Conservation (phyloP, 2,888 invertebrate species). For the Sphaerophoria taeniata region DNA sequence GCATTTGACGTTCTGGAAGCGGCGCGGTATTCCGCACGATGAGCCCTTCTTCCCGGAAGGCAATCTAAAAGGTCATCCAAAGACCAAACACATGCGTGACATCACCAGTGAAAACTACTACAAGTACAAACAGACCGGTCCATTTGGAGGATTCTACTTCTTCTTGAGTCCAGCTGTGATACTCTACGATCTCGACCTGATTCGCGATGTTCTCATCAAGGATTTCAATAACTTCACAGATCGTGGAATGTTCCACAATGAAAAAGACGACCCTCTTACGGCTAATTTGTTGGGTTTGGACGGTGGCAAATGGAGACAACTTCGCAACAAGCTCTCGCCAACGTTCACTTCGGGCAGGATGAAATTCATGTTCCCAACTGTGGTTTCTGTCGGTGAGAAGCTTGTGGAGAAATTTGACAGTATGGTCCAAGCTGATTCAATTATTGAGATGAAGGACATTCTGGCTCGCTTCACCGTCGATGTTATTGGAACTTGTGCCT, state of each 20-base stretch:
- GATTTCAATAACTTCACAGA: conserved; percentile 79
- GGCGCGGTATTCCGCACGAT: conserved; percentile 80
- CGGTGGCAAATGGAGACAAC: conserved; percentile 80
- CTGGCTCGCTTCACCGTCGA: conserved; percentile 83
- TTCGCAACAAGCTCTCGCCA: conserved; percentile 78
- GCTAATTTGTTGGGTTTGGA: conserved; percentile 82
- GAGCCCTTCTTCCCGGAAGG: conserved; percentile 79
- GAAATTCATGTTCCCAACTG: conserved; percentile 77
- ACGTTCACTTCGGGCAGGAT: conserved; percentile 78
- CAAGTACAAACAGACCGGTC: conserved; percentile 76
- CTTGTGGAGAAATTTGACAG: conserved; percentile 19
- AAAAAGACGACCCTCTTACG: conserved; percentile 80
- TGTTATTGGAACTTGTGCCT: conserved; percentile 83
- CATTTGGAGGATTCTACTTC: conserved; percentile 80
- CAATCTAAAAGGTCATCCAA: conserved; percentile 77
- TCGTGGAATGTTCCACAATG: conserved; percentile 79
- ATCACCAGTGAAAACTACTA: conserved; percentile 74
- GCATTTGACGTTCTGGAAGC: conserved; percentile 77
- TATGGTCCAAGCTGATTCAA: conserved; percentile 54
- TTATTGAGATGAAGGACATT: conserved; percentile 82
- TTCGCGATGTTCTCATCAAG: conserved; percentile 78
- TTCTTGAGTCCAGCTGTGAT: conserved; percentile 78
- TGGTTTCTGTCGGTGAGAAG: conserved; percentile 78
- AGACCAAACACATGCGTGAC: conserved; percentile 75
- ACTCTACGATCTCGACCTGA: conserved; percentile 78